These are phyloP conservation scores for Pomatostomus ruficeps DNA, from an alignment of 2,113 vertebrate species.

Conservation along the genomic window DNA sequence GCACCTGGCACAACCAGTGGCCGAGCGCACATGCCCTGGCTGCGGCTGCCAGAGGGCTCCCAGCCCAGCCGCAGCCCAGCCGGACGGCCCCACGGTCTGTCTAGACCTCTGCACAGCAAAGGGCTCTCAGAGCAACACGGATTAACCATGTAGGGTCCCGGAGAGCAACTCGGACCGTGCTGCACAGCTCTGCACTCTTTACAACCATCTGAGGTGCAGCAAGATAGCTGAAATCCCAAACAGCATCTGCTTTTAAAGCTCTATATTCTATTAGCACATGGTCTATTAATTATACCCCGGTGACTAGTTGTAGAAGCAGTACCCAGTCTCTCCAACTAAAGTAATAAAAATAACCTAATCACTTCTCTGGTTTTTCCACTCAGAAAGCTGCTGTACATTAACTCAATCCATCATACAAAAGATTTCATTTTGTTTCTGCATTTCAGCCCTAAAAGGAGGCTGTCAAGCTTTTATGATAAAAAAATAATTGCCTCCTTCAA, in stretches of 20 bases:
- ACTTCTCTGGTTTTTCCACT: conserved; percentile 4
- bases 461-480: conserved; percentile 49
- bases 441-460: conserved; percentile 32
- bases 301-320: conserved; percentile 6
- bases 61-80: not conserved
- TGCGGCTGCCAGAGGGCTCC: not conserved
- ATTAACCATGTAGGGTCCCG: not conserved
- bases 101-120: not conserved
- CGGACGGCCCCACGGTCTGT: not conserved
- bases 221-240: not conserved
- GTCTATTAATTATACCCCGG: not conserved
- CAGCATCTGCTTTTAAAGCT: not conserved
- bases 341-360: conserved; percentile 41
- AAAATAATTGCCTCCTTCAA: conserved; percentile 30
- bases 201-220: not conserved
- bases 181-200: rapidly evolving
- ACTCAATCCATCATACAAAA: conserved; percentile 18
- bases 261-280: not conserved
- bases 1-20: not conserved
- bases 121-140: not conserved
- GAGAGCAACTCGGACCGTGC: rapidly evolving
- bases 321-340: not conserved
- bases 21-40: rapidly evolving
- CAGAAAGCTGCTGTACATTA: conserved; percentile 33
- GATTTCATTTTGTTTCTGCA: conserved; percentile 21